Base-by-base conservation (phyloP, 2,113 vertebrate genomes). In the Daboia siamensis region DNA sequence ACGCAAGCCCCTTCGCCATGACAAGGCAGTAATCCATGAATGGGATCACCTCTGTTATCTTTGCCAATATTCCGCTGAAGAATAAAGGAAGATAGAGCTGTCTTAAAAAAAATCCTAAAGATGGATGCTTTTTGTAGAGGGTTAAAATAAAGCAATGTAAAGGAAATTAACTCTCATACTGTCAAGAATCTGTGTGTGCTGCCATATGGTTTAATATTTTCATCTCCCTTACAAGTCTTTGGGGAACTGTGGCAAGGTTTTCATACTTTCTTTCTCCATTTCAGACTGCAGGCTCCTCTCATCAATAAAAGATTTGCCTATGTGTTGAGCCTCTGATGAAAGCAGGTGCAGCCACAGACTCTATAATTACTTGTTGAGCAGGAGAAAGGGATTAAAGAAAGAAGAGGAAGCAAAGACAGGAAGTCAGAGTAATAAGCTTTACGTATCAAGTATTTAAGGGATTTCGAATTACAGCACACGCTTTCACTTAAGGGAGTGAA, bases 331-430 rank as follows among this genome's bases (percentile, higher is more conserved):
- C 2, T 24, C 94, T 94, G 96, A 96, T 94, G 95, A 96, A 97
- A 96, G 91, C 97, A 97, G 97, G 97, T 97, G 97, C 96, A 91
- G 91, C 94, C 61, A 89, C 93, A 74, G 93, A 96, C 97, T 98
- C 96, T 97, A 97, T 98, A 98, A 98, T 98, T 98, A 97, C 97
- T 96, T 94, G 96, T 97, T 97, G 96, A 86, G 93, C 85, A 88
- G 91, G 9, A 80, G 85, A 86, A 52, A 55, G 20, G 54, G n/a
- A 87, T 86, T 17, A 64, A 44, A 26, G 23, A 15, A 55, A 8
- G 52, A 5, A 55, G 54, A 54, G 21, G n/a, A 59, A 29, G 64
- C 24, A 39, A 55, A 94, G 95, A 92, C 26, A 33, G 26, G 87
- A 87, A 87, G 84, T 91, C 87, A 93, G 94, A 52, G 59, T 87